These are phyloP conservation scores for Dasyprocta punctata DNA, from an alignment of 2,113 vertebrate species.

Conservation along the genomic window DNA sequence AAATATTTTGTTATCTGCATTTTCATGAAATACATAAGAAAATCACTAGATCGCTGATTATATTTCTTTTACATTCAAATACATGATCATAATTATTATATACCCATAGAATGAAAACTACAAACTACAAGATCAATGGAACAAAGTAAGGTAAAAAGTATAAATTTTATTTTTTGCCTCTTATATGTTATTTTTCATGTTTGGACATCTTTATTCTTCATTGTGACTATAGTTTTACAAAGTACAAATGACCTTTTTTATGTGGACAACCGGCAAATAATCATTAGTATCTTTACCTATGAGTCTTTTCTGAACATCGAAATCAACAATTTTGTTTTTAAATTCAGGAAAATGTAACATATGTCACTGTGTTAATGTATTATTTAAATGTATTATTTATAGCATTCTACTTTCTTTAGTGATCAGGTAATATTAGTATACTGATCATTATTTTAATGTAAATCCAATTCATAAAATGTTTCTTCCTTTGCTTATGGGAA, in stretches of 20 bases:
- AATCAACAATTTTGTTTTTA: not conserved
- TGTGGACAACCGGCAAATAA: not conserved
- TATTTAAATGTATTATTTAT: constrained; percentile 9
- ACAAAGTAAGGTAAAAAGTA: not conserved
- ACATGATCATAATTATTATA: not conserved
- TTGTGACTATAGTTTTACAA: not conserved
- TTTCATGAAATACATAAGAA: not conserved
- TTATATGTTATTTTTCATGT: not conserved
- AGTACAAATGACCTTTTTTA: not conserved
- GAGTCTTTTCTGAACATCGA: not conserved
- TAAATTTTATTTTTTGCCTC: not conserved
- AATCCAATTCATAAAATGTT: not conserved
- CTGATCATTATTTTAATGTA: not conserved
- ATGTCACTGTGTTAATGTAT: not conserved
- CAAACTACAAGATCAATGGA: not conserved
- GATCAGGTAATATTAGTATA: not conserved
- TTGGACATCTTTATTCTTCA: not conserved
- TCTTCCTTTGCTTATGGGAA: not conserved
- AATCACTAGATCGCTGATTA: not conserved
- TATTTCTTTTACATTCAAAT: not conserved
- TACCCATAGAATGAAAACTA: not conserved
- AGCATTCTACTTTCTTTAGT: not conserved
- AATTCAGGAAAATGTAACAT: not conserved
- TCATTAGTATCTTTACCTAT: not conserved
- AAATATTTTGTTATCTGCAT: not conserved